Base-by-base conservation (phyloP, 2,888 invertebrate genomes). In the Uropetala carovei region DNA sequence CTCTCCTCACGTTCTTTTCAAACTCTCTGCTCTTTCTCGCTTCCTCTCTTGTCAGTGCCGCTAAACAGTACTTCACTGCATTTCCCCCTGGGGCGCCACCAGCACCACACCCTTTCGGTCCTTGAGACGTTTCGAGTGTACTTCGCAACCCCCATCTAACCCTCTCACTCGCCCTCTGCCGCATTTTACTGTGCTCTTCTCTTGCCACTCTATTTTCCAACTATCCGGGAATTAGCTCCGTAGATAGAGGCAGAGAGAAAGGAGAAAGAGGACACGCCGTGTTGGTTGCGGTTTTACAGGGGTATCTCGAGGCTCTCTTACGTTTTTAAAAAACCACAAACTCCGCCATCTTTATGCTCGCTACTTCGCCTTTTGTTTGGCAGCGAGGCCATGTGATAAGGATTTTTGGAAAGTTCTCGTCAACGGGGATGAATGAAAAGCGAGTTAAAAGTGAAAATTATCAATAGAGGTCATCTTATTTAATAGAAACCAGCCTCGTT, bases 181-280 rank as follows among this genome's bases (percentile, higher is more conserved):
- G 3, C 43, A 43, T 43, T 43, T 5, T 43, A 43, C 43, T 5
- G 43, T 43, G 75, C 22, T 8, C 27, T 27, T 75, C 75, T 75
- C 75, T 22, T 27, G 22, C 27, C 75, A 27, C 75, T 7, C 75
- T 75, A 75, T 75, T 75, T 27, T 75, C 75, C 22, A 75, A 22
- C 75, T 75, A 75, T 75, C 75, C 27, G 27, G 75, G 27, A 75
- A 75, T 75, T 75, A 75, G 75, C 75, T 75, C 75, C 27, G 75
- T 27, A 22, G 64, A 43, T 64, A 64, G 64, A 18, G 16, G 22
- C 75, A 0, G 27, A 27, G 27, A 18, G 75, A 75, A 18, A 16
- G 22, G 22, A 11, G 22, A 27, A 75, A 18, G 75, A 75, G 75
- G 27, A 4, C 22, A 27, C 75, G 27, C 22, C 43, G 43, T 27